Evolutionary conservation across 2,888 invertebrate genomes (phyloP), one percentile per base, ranked within the genome.

Genomic region (Sicus ferrugineus): DNA sequence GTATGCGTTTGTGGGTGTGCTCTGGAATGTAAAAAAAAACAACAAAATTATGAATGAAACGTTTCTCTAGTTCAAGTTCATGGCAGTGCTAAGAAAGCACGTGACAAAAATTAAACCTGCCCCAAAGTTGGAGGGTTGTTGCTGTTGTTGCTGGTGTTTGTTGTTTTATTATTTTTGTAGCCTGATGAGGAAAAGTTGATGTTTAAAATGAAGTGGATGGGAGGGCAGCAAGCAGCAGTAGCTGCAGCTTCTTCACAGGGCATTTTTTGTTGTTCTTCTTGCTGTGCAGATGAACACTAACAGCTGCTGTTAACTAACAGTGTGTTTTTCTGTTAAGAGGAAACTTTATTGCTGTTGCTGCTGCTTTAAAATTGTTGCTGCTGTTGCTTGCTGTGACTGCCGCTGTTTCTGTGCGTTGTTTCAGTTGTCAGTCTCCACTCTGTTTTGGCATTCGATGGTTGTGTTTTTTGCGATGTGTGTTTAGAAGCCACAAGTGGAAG

Each of bases 51-150:
- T 62, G 68, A 68, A 68, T 62, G 68, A 46, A 61, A 62, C 19
- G 21, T 68, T 67, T 67, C 54, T 68, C 68, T 62, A 62, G 68
- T 68, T 68, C 68, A 68, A 68, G 68, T 68, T 68, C 68, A 68
- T n/a, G n/a, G 62, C 62, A 52, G 42, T 23, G 46, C 30, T 16
- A n/a, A n/a, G 28, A 67, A 54, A 59, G 59, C 67, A 67, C 67
- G 67, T 67, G 67, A 58, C 58, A 23, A n/a, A 38, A 52, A n/a
- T 54, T 30, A n/a, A 54, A 38, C 38, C 66, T 30, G 30, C 56
- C 48, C 19, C 59, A 59, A 26, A 26, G 42, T 52, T 21, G 16
- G 34, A 23, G 21, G 28, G 26, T 23, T 21, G 52, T 23, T 52
- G 23, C 19, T 52, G 23, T 21, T 52, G 38, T 38, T 42, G 42